Conservation (phyloP, 2,888 invertebrate genomes). For the Helicoverpa assulta region DNA sequence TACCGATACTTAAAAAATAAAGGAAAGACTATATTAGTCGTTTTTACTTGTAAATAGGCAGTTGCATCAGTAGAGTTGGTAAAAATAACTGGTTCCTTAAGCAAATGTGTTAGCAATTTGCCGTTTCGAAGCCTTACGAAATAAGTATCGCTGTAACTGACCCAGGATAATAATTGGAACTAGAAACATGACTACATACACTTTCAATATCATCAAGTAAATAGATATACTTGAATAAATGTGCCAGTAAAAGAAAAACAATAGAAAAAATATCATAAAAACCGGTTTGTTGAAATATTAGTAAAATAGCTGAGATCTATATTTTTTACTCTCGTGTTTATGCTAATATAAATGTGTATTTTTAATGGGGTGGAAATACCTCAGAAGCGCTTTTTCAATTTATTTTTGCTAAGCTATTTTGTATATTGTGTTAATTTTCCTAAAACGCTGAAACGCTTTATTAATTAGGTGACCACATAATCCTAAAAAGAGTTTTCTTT, state of each 20-base stretch:
- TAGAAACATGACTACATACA: constrained; percentile 25
- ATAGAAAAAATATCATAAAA: constrained; percentile 22
- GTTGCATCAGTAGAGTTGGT: constrained; percentile 38
- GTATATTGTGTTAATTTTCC: constrained; percentile 56
- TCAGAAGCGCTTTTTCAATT: constrained; percentile 71
- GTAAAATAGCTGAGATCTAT: constrained; percentile 71
- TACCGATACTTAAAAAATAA: constrained; percentile 34
- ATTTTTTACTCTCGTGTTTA: constrained; percentile 84
- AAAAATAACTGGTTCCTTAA: constrained; percentile 30
- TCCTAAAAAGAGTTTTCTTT: constrained; percentile 5
- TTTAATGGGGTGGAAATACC: constrained; percentile 52
- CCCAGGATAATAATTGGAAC: constrained; percentile 2
- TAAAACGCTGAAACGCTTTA: constrained; percentile 68
- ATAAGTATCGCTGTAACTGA: constrained; percentile 46
- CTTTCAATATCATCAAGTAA: constrained; percentile 5
- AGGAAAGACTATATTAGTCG: constrained; percentile 20
- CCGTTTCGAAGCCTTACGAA: constrained; percentile 16
- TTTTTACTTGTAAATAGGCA: constrained; percentile 42
- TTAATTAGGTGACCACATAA: constrained; percentile 55
- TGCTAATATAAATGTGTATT: constrained; percentile 63
- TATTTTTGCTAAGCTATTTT: constrained; percentile 85
- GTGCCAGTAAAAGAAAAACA: constrained; percentile 28
- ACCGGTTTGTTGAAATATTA: constrained; percentile 41
- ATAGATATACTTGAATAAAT: constrained; percentile 7
- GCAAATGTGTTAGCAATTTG: constrained; percentile 11